Percentiles rank a stretch among this genome's conserved stretches.
Evolutionary conservation across 1,140 invertebrate species (phyloP).

Genomic region (Cydia fagiglandana): DNA sequence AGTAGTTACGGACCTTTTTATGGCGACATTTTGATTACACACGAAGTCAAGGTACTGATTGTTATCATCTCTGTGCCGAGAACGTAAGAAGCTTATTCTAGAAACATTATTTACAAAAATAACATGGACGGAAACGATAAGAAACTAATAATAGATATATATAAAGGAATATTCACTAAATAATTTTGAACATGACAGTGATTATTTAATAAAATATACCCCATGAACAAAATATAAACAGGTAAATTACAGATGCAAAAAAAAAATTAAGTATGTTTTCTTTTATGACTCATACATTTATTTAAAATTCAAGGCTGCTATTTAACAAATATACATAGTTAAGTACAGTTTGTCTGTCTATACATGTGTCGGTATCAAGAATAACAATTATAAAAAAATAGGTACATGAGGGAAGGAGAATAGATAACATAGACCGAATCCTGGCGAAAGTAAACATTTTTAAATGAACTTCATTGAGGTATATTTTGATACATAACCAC

Average conservation of each 20-base stretch:
- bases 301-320: too few species aligned
- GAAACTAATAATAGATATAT: slow-evolving; percentile 51
- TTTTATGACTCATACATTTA: too few species aligned
- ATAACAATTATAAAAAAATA: too few species aligned
- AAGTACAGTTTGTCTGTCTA: too few species aligned
- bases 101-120: slow-evolving; percentile 59
- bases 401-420: too few species aligned
- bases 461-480: neutral
- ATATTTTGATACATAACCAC: slow-evolving; percentile 5
- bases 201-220: slow-evolving; percentile 23
- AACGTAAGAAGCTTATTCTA: slow-evolving; percentile 35
- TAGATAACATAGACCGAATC: too few species aligned
- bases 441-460: neutral
- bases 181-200: slow-evolving; percentile 50
- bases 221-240: slow-evolving; percentile 1
- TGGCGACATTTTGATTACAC: neutral
- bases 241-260: too few species aligned
- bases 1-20: neutral
- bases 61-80: neutral
- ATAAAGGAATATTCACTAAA: slow-evolving; percentile 39
- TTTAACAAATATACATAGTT: too few species aligned
- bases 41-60: slow-evolving; percentile 1
- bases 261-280: too few species aligned
- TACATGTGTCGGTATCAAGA: too few species aligned
- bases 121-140: slow-evolving; percentile 76